phyloP scores from a whole-genome alignment of 30 jellyfish, hydroid and myxozoan species.

The Cassiopea andromeda region DNA sequence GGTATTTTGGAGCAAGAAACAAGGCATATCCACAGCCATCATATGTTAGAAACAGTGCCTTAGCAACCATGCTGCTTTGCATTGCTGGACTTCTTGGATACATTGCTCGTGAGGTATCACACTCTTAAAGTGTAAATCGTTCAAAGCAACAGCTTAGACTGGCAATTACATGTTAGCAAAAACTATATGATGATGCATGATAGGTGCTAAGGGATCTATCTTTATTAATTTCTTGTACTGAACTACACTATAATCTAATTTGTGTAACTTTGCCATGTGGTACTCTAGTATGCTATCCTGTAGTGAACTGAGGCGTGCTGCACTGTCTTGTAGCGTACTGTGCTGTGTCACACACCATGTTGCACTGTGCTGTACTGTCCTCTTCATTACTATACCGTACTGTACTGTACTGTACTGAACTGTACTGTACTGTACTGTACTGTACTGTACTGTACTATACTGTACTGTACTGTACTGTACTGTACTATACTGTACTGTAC shows the following conservation, averaged over 20 bases:
- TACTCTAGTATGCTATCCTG: background rate
- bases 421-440: slow-evolving; percentile 22
- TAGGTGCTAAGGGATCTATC: background rate
- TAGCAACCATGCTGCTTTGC: slow-evolving; percentile 82
- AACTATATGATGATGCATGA: background rate
- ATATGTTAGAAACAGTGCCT: slow-evolving; percentile 74
- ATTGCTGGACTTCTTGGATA: slow-evolving; percentile 54
- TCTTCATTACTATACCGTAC: background rate
- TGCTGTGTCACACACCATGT: background rate
- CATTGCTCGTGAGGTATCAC: slow-evolving; percentile 47
- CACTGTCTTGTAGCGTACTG: slow-evolving; percentile 4
- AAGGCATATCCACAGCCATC: slow-evolving; percentile 65
- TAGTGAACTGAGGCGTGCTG: background rate
- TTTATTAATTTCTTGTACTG: too few species aligned
- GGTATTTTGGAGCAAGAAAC: slow-evolving; percentile 84
- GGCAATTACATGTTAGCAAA: too few species aligned
- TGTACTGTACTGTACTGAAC: background rate
- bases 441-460: slow-evolving; percentile 15
- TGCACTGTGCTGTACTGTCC: background rate
- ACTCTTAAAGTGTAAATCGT: background rate
- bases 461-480: slow-evolving; percentile 14
- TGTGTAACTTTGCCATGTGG: background rate
- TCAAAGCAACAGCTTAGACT: background rate
- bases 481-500: slow-evolving; percentile 12
- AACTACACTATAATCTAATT: background rate